These are phyloP conservation scores for Anticlea derivata DNA, from an alignment of 2,888 invertebrate genomes.

Conservation along the genomic window DNA sequence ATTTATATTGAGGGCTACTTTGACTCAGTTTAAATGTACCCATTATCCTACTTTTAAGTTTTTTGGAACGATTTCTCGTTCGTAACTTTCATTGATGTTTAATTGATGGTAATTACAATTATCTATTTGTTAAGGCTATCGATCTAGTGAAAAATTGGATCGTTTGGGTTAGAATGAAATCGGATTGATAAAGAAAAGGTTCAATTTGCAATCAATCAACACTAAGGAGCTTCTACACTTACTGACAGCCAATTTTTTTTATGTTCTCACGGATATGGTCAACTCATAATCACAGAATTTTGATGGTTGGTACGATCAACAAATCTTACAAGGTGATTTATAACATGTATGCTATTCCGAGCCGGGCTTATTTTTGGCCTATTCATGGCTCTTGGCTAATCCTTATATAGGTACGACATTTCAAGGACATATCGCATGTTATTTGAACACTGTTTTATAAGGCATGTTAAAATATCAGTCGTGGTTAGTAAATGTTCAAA, in stretches of 20 bases:
- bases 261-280: background rate
- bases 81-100: slow-evolving; percentile 32
- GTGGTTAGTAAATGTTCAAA: too few species aligned
- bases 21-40: background rate
- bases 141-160: slow-evolving; percentile 28
- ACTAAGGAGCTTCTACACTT: slow-evolving; percentile 1
- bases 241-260: background rate
- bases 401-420: too few species aligned
- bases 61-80: slow-evolving; percentile 15
- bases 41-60: background rate
- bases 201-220: slow-evolving; percentile 31
- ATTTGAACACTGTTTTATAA: too few species aligned
- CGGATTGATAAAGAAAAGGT: slow-evolving; percentile 18
- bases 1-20: too few species aligned
- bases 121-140: slow-evolving; percentile 29
- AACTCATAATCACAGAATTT: too few species aligned
- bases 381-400: too few species aligned
- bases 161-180: slow-evolving; percentile 26
- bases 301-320: too few species aligned
- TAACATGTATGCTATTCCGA: too few species aligned
- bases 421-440: too few species aligned
- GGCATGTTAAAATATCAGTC: too few species aligned
- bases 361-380: too few species aligned
- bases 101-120: slow-evolving; percentile 29
- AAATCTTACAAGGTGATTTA: too few species aligned